These are phyloP conservation scores for Pimpla rufipes DNA, from an alignment of 2,888 invertebrate species.

Conservation along the genomic window DNA sequence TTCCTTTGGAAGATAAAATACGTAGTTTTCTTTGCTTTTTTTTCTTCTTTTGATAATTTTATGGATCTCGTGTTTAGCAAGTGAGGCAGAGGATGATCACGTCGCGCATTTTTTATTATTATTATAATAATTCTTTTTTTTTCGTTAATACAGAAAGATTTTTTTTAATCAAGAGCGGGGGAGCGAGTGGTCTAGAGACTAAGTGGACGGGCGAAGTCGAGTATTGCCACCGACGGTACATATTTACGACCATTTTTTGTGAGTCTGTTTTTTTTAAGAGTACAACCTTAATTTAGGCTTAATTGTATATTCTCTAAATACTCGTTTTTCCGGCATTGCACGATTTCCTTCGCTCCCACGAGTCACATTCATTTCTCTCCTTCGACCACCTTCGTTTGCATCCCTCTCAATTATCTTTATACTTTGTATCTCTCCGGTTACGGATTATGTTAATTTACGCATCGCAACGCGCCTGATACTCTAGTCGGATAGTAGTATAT, in stretches of 20 bases:
- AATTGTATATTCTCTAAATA: slow-evolving; percentile 64
- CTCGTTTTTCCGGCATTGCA: slow-evolving; percentile 73
- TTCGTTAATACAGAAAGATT: slow-evolving; percentile 28
- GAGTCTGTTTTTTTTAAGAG: slow-evolving; percentile 59
- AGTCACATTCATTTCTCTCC: slow-evolving; percentile 63
- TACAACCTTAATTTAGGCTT: slow-evolving; percentile 67
- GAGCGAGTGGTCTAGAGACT: slow-evolving; percentile 72
- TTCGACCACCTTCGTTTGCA: slow-evolving; percentile 56
- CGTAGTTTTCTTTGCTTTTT: slow-evolving; percentile 18
- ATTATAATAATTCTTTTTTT: slow-evolving; percentile 1
- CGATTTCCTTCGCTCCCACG: slow-evolving; percentile 57
- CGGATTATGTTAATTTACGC: slow-evolving; percentile 49
- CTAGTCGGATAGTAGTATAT: slow-evolving; percentile 55
- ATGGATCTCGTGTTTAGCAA: slow-evolving; percentile 12
- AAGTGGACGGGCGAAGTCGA: slow-evolving; percentile 81
- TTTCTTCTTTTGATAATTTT: slow-evolving; percentile 19
- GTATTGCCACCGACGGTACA: slow-evolving; percentile 79
- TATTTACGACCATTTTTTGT: slow-evolving; percentile 74
- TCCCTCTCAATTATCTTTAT: slow-evolving; percentile 62
- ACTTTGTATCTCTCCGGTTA: slow-evolving; percentile 55
- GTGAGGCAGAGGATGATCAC: slow-evolving; percentile 16
- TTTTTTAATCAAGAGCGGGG: slow-evolving; percentile 38
- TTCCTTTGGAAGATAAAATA: slow-evolving; percentile 19
- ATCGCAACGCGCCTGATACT: slow-evolving; percentile 50
- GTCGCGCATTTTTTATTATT: slow-evolving; percentile 24